Base-by-base conservation (phyloP, 92 coral and sea anemone genomes). In the Nematostella vectensis region DNA sequence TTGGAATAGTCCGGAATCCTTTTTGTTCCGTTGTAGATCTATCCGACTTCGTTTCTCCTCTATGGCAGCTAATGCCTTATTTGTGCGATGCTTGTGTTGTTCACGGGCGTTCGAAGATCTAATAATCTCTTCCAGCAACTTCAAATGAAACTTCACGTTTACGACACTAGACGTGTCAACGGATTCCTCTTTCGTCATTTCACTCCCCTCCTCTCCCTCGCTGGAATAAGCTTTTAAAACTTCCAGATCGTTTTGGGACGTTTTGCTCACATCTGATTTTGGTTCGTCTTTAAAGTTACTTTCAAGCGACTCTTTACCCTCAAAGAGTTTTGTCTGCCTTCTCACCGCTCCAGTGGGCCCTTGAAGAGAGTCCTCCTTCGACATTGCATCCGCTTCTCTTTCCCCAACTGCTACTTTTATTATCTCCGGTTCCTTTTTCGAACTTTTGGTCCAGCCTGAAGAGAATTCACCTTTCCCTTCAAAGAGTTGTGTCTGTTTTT, bases 161-260 rank as follows among this genome's bases (percentile, higher is more conserved):
- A 85, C 88, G 43, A 85, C 77, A 29, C 95, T 81, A 13, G 88
- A 66, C 3, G 88, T 80, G 30, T 85, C 95, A 10, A 85, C 84
- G 22, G 62, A 2, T 15, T 48, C 68, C 23, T 71, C 63, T 1
- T 16, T 25, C 0, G n/a, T 37, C 12, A 30, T 55, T 31, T 43
- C 70, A 2, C 12, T 62, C 36, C n/a, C n/a, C 19, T 29, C 13
- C 15, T 62, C 28, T 42, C 39, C 9, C 42, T 36, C 51, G 23
- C 25, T 22, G 25, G 15, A 8, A 8, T 8, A 15, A 15, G 42
- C 8, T 36, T 36, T 36, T 8, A 8, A 36, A 8, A 15, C 9
- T 36, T 36, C 42, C 42, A 15, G 8, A 8, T 8, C 15, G 42
- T 36, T 15, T 36, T 36, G 8, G 42, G 42, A 36, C 15, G 42